These are phyloP conservation scores for Uropetala carovei DNA, from an alignment of 2,888 invertebrate genomes.

Conservation along the genomic window DNA sequence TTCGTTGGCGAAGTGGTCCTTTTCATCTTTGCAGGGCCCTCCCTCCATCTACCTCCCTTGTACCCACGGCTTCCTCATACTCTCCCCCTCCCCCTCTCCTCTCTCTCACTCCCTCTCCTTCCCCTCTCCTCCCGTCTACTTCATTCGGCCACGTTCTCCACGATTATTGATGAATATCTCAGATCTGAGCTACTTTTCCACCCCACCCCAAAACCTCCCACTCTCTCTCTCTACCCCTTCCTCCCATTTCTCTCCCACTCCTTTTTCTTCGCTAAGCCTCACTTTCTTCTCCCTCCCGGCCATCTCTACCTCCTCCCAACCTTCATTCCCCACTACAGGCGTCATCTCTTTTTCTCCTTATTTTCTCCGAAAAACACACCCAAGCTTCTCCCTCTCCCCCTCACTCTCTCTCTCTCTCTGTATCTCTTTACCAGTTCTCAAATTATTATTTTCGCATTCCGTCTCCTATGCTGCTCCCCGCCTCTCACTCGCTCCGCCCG, in stretches of 20 bases:
- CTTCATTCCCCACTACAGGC: not conserved
- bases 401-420: not conserved
- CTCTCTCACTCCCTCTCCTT: not conserved
- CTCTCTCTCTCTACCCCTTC: not conserved
- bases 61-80: not conserved
- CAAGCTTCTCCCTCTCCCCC: not conserved
- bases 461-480: not conserved
- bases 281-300: not conserved
- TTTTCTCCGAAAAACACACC: not conserved
- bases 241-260: not conserved
- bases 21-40: slow-evolving; percentile 34
- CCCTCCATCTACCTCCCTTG: not conserved
- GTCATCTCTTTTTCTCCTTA: not conserved
- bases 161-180: slow-evolving; percentile 56
- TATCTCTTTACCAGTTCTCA: not conserved
- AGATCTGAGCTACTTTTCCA: slow-evolving; percentile 24
- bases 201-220: not conserved
- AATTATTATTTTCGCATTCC: slow-evolving; percentile 52
- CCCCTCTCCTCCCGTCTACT: not conserved
- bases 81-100: not conserved
- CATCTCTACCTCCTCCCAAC: not conserved
- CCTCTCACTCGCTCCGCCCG: not conserved
- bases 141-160: slow-evolving; percentile 9
- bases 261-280: not conserved
- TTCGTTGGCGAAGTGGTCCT: slow-evolving; percentile 63